These are phyloP conservation scores for Excalfactoria chinensis DNA, from an alignment of 2,113 vertebrate genomes.

Conservation along the genomic window DNA sequence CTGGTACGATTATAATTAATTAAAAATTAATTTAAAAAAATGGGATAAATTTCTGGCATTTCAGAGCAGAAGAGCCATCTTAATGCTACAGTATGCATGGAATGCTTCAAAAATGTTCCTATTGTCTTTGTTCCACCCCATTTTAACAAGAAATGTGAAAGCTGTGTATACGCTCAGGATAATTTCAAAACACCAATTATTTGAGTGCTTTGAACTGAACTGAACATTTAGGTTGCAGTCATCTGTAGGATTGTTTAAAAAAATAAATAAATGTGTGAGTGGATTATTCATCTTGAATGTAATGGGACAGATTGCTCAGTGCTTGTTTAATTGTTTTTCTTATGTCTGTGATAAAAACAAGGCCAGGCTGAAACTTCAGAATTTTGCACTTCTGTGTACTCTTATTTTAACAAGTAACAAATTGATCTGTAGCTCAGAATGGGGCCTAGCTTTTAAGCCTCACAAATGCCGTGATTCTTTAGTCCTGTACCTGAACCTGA, in stretches of 20 bases:
- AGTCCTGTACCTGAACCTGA: not conserved
- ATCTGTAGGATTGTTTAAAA: not conserved
- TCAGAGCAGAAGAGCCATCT: not conserved
- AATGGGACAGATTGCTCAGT: not conserved
- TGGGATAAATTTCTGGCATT: not conserved
- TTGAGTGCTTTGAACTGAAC: not conserved
- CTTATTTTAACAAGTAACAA: not conserved
- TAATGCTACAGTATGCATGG: not conserved
- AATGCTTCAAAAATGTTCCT: not conserved
- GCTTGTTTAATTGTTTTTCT: conserved; percentile 2
- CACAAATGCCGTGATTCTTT: not conserved
- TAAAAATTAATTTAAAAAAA: not conserved
- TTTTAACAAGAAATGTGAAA: not conserved
- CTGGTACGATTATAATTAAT: not conserved
- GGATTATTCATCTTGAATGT: not conserved
- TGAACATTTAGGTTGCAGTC: not conserved
- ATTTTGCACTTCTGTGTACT: not conserved
- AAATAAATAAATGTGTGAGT: not conserved
- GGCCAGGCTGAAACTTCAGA: not conserved
- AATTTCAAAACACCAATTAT: not conserved
- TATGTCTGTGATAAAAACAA: not conserved
- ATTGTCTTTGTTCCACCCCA: not conserved
- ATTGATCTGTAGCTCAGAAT: not conserved
- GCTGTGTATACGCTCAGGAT: not conserved
- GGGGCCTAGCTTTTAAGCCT: not conserved